phyloP scores from a whole-genome alignment of 2,797 vertebrate species.

The Sebastes melanostomus region DNA sequence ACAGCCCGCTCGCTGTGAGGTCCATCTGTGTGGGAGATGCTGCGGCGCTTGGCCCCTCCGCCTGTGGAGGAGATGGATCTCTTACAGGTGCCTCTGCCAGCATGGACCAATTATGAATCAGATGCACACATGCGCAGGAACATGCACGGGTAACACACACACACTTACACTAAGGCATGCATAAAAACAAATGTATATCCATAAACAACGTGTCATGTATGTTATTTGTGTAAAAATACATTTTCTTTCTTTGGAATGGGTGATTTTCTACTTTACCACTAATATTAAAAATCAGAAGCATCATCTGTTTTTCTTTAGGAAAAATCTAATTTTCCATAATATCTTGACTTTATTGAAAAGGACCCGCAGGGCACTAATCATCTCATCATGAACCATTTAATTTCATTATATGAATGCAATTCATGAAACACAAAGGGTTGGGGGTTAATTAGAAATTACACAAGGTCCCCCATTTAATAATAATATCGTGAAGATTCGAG shows the following conservation, averaged over 20 bases:
- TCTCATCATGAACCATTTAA: constrained; percentile 29
- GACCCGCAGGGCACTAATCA: not conserved
- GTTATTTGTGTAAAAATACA: not conserved
- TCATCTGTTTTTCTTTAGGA: not conserved
- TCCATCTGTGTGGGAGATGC: constrained; percentile 74
- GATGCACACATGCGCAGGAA: constrained; percentile 31
- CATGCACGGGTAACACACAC: constrained; percentile 12
- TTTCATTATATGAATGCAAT: constrained; percentile 8
- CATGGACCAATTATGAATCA: constrained; percentile 68
- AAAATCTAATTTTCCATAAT: not conserved
- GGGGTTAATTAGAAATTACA: constrained; percentile 26
- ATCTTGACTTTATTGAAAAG: not conserved
- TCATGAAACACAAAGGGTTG: constrained; percentile 15
- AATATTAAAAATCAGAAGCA: not conserved
- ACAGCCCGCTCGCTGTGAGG: constrained; percentile 58
- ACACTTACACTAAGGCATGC: not conserved
- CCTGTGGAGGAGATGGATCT: constrained; percentile 71
- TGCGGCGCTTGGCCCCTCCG: constrained; percentile 42
- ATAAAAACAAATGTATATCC: not conserved
- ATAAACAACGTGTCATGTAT: not conserved
- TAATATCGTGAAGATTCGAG: not conserved
- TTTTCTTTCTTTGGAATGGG: not conserved
- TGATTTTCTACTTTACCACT: not conserved
- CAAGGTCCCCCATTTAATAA: not conserved
- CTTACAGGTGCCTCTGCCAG: constrained; percentile 69